Evolutionary conservation across 2,797 vertebrate genomes (phyloP).

Genomic region (Pipistrellus pipistrellus): DNA sequence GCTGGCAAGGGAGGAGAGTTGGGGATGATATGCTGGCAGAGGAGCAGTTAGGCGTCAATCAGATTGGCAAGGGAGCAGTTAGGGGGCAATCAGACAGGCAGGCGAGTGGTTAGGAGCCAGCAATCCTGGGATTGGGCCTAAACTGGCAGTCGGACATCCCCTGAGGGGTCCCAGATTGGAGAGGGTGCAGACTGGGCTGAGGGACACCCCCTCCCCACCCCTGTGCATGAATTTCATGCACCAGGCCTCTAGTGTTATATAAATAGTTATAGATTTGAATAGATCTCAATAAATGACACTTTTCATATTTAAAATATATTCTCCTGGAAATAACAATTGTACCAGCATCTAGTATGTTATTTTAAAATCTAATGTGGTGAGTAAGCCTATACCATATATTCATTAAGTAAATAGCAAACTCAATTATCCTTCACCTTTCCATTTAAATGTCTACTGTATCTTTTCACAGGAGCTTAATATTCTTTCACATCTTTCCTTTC

Average conservation of each 20-base stretch:
- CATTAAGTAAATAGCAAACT: slow-evolving; percentile 65
- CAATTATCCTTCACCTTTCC: slow-evolving; percentile 75
- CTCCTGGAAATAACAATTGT: slow-evolving; percentile 6
- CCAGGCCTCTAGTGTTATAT: neutral
- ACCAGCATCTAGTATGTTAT: slow-evolving; percentile 58
- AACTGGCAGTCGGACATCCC: too few species aligned
- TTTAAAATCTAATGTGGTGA: slow-evolving; percentile 25
- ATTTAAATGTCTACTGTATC: slow-evolving; percentile 71
- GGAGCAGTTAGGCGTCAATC: too few species aligned
- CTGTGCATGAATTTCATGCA: too few species aligned
- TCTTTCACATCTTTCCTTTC: slow-evolving; percentile 71
- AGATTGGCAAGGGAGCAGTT: too few species aligned
- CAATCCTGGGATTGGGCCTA: too few species aligned
- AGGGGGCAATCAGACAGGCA: too few species aligned
- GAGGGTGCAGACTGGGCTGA: too few species aligned
- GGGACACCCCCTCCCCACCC: too few species aligned
- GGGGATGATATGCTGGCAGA: too few species aligned
- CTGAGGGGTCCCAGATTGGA: too few species aligned
- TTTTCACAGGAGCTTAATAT: slow-evolving; percentile 62
- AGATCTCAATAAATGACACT: neutral
- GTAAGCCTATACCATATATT: slow-evolving; percentile 61
- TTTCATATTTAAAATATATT: slow-evolving; percentile 61
- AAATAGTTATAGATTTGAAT: slow-evolving; percentile 18
- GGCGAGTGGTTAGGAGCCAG: too few species aligned
- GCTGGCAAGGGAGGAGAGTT: too few species aligned